Evolutionary conservation across 2,797 vertebrate species (phyloP), one percentile per base, ranked within the genome.

Genomic region (Myotis myotis): DNA sequence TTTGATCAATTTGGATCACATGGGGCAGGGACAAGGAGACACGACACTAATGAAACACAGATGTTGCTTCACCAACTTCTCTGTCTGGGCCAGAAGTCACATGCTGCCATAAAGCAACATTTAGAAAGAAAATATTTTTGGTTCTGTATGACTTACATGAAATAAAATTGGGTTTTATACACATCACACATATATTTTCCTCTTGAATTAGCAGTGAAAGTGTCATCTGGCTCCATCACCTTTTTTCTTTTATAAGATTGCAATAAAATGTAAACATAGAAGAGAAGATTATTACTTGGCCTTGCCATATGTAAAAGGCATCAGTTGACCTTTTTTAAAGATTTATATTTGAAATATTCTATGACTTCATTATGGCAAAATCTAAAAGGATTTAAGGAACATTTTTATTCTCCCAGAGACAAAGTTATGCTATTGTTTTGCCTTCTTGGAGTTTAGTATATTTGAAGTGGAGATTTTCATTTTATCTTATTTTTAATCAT

Each of bases 81-180:
- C 82, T 75, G 57, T 92, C 89, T 84, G 47, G 64, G 92, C 95
- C 97, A 97, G 91, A 97, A 96, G 90, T 97, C 94, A 95, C 10
- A 16, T 47, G 89, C 80, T 96, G 81, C 87, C 92, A 87, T 85
- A 76, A 96, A 93, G 96, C 81, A 68, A 51, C 41, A 30, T 88
- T 81, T 78, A 76, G 53, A 92, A 96, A 93, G 85, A 64, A 76
- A 92, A 88, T 19, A n/a, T 94, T 95, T 95, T 91, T 89, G 49
- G 90, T 94, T 94, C 76, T 78, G 38, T 97, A 5, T 1, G 62
- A 75, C 89, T 95, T 87, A 49, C 80, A 90, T 92, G 55, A 96
- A 96, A 93, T 76, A 64, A 76, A 96, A 85, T 44, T 83, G 41
- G 60, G 22, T 91, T 85, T 91, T 62, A 92, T 95, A 81, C n/a